A percentile compares a stretch with the other conserved stretches of the same genome.
Conservation (phyloP, 2,113 vertebrate species). For the Ochotona princeps region DNA sequence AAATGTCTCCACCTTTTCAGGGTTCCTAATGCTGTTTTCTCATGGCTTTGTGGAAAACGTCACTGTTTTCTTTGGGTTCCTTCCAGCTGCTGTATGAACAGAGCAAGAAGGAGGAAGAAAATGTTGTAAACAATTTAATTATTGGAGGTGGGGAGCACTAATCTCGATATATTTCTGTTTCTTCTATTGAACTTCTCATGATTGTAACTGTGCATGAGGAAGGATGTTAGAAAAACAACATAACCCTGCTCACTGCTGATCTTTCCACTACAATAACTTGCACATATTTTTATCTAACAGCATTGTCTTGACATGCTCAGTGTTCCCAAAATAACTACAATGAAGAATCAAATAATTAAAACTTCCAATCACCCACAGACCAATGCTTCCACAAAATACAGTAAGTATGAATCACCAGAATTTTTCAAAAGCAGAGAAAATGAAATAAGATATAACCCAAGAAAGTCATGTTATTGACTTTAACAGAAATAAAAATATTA, state of each 20-base stretch:
- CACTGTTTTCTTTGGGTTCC: constrained; percentile 37
- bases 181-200: background rate
- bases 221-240: background rate
- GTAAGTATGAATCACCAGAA: background rate
- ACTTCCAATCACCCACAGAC: background rate
- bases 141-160: background rate
- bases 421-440: background rate
- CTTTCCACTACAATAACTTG: constrained; percentile 3
- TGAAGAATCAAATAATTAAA: background rate
- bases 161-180: constrained; percentile 46
- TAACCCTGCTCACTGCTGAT: background rate
- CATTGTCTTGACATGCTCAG: background rate
- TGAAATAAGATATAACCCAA: background rate
- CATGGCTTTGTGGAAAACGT: constrained; percentile 52
- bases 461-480: background rate
- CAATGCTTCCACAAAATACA: background rate
- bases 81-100: constrained; percentile 51
- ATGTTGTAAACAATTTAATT: background rate
- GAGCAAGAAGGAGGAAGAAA: constrained; percentile 3
- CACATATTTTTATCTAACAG: constrained; percentile 12
- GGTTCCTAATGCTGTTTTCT: constrained; percentile 38
- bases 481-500: background rate
- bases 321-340: background rate
- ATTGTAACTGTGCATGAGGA: background rate
- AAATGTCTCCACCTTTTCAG: constrained; percentile 27